Evolutionary conservation across 2,888 invertebrate genomes (phyloP), one percentile per base, ranked within the genome.

Genomic region (Microctonus hyperodae): DNA sequence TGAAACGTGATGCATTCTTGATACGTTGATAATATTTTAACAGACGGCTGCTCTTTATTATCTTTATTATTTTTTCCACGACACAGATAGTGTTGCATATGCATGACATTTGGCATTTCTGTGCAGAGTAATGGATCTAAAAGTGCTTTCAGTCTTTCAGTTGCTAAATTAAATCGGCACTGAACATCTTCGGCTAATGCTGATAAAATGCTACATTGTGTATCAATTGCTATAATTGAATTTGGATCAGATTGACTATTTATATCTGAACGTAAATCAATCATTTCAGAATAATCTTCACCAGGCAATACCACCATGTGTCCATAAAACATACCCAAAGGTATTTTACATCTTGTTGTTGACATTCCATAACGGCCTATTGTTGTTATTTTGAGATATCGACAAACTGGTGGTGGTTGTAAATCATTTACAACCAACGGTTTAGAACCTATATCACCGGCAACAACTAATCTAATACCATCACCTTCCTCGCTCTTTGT

Each of bases 291-390:
- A 22, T 86, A 85, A 70, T 86, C 81, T 78, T 87, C 87, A 64
- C 87, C 87, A 0, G 87, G 86, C 58, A 95, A 86, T 67, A 94
- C 89, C 2, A 93, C 90, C 48, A 94, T 89, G 83, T 96, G 96
- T 0, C 97, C 97, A 81, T 94, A 97, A 85, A 96, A 97, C 84
- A 92, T 92, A n/a, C 96, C 97, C 40, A 96, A 86, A 0, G 96
- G 95, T 71, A 97, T 95, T 85, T 93, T 91, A 78, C 95, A 95
- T 74, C 94, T 90, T 64, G 94, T 93, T 0, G 95, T 92, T 25
- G 94, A 92, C 92, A 95, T 95, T 55, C 96, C 96, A 79, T 95
- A 95, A 11, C 95, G 89, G 10, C 96, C 96, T 73, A 96, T 94
- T 0, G 94, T 93, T 35, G 96, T 96, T 69, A 96, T 93, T 90